Conservation (phyloP, 2,888 invertebrate species). For the Spilarctia lutea region DNA sequence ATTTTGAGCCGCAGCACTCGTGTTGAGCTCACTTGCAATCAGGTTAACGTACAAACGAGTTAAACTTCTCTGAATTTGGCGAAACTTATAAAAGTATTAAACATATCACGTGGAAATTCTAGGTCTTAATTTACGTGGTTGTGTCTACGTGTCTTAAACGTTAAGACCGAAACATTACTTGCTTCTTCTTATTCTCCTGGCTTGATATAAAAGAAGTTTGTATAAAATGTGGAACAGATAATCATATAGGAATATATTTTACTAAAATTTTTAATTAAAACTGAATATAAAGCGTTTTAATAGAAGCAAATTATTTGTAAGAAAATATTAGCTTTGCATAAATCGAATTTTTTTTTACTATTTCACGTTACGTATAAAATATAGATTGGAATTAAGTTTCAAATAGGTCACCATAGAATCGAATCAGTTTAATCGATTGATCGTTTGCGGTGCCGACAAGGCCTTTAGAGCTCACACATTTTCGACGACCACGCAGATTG, state of each 20-base stretch:
- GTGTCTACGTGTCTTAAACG: constrained; percentile 16
- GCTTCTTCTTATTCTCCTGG: constrained; percentile 16
- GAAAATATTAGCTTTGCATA: not conserved
- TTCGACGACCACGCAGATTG: constrained; percentile 54
- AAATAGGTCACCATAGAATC: constrained; percentile 40
- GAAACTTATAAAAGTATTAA: constrained; percentile 26
- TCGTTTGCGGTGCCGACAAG: constrained; percentile 38
- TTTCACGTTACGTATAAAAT: not conserved
- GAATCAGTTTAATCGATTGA: constrained; percentile 48
- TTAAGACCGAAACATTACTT: constrained; percentile 22
- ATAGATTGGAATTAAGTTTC: constrained; percentile 9
- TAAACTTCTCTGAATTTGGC: constrained; percentile 25
- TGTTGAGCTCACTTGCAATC: constrained; percentile 11
- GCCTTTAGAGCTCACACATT: constrained; percentile 52
- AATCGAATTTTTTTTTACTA: not conserved
- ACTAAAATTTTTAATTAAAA: not conserved
- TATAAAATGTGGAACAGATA: not conserved
- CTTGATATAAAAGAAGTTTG: constrained; percentile 18
- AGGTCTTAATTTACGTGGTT: constrained; percentile 32
- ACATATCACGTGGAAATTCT: constrained; percentile 31
- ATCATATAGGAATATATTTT: not conserved
- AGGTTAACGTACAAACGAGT: constrained; percentile 21
- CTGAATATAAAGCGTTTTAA: not conserved
- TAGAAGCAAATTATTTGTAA: not conserved
- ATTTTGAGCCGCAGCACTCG: constrained; percentile 22